A percentile compares a stretch with the other conserved stretches of the same genome.
Evolutionary conservation across 2,888 invertebrate genomes (phyloP).

Genomic region (Plebejus anna): DNA sequence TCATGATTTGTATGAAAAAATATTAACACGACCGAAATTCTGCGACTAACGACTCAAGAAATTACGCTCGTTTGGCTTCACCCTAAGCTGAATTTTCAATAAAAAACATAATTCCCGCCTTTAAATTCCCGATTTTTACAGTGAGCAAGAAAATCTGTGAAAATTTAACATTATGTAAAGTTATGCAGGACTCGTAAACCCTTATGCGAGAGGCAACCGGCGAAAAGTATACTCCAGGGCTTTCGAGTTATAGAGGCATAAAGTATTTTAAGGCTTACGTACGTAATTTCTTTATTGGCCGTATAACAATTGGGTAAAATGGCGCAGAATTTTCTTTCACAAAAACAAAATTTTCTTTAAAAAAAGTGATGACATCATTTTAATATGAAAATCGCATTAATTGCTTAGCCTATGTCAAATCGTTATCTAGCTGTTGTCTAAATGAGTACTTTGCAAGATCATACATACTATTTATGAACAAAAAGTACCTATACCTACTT

Average conservation of each 20-base stretch:
- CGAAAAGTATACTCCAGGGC: slow-evolving; percentile 12
- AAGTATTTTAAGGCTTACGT: slow-evolving; percentile 11
- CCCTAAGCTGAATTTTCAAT: too few species aligned
- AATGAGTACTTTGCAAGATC: not conserved
- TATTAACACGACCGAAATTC: too few species aligned
- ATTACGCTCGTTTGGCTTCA: too few species aligned
- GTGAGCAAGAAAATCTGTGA: not conserved
- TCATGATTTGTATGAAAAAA: too few species aligned
- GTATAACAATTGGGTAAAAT: not conserved
- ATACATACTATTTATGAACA: too few species aligned
- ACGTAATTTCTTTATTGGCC: not conserved
- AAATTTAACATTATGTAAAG: not conserved
- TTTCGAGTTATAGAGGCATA: not conserved
- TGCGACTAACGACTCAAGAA: too few species aligned
- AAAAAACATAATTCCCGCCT: too few species aligned
- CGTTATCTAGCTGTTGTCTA: not conserved
- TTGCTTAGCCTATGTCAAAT: not conserved
- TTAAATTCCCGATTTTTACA: not conserved
- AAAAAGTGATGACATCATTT: too few species aligned
- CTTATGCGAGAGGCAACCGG: not conserved
- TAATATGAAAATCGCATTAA: too few species aligned
- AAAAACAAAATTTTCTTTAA: not conserved
- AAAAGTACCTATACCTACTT: too few species aligned
- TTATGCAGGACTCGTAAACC: not conserved
- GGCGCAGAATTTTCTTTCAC: not conserved